Conservation (phyloP, 1,140 invertebrate genomes). For the Geopemphigus sp. region DNA sequence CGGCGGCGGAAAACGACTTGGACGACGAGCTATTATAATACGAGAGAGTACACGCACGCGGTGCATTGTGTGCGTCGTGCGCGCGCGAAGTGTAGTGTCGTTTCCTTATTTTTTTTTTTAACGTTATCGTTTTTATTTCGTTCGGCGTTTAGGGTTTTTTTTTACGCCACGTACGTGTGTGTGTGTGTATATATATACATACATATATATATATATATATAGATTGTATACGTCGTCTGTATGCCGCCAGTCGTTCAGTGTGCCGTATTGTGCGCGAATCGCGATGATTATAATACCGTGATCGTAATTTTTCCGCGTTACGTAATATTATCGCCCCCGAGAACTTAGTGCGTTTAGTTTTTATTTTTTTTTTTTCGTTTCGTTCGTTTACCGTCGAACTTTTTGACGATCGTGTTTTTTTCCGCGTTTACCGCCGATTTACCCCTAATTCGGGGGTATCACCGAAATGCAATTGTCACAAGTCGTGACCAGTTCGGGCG, state of each 20-base stretch:
- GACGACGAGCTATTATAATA: too few relatives aligned
- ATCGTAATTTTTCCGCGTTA: too few relatives aligned
- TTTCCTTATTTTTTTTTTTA: slow-evolving; percentile 14
- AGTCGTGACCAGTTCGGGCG: slow-evolving; percentile 35
- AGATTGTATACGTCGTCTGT: too few relatives aligned
- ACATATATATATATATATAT: too few relatives aligned
- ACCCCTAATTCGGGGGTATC: too few relatives aligned
- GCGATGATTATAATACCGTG: too few relatives aligned
- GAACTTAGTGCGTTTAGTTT: neutral
- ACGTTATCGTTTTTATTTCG: neutral
- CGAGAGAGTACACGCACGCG: neutral
- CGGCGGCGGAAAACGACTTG: too few relatives aligned
- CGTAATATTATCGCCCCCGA: too few relatives aligned
- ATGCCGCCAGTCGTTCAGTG: neutral
- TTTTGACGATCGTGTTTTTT: too few relatives aligned
- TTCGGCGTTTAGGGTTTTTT: neutral
- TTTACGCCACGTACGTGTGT: neutral
- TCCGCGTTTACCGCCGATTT: neutral
- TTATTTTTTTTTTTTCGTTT: neutral
- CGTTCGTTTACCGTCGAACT: too few relatives aligned
- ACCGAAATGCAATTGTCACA: slow-evolving; percentile 42
- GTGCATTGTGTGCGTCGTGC: neutral
- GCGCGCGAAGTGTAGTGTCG: slow-evolving; percentile 13
- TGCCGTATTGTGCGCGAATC: neutral
- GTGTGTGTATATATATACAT: neutral